phyloP scores from a whole-genome alignment of 2,888 invertebrate genomes.

The Biston betularia region DNA sequence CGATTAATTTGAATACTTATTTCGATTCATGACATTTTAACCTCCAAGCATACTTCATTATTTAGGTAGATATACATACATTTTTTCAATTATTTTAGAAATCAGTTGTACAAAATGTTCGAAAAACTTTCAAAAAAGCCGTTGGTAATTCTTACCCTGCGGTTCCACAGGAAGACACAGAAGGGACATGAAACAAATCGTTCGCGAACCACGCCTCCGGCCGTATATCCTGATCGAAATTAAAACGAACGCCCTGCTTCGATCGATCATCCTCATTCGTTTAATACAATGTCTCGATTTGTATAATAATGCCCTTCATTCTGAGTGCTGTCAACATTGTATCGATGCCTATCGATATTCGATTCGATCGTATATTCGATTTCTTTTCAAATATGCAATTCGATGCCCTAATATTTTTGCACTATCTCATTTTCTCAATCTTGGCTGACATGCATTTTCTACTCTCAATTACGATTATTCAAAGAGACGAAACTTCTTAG shows the following conservation, averaged over 20 bases:
- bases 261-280: constrained; percentile 84
- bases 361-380: too few relatives aligned
- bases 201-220: constrained; percentile 80
- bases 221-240: constrained; percentile 82
- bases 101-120: neutral
- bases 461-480: constrained; percentile 52
- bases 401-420: constrained; percentile 71
- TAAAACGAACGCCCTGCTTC: constrained; percentile 82
- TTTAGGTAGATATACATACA: too few relatives aligned
- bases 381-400: too few relatives aligned
- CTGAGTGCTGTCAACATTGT: too few relatives aligned
- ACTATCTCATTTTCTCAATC: constrained; percentile 67
- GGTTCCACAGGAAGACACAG: constrained; percentile 59
- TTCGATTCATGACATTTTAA: too few relatives aligned
- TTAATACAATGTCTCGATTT: constrained; percentile 82
- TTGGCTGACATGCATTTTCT: constrained; percentile 72
- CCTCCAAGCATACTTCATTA: too few relatives aligned
- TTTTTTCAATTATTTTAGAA: neutral
- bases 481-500: too few relatives aligned
- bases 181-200: constrained; percentile 84
- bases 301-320: constrained; percentile 68
- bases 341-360: too few relatives aligned
- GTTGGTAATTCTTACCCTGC: constrained; percentile 53
- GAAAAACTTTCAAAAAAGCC: constrained; percentile 51
- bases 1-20: too few relatives aligned